Percentiles rank a stretch among this genome's conserved stretches.
phyloP scores from a whole-genome alignment of 2,888 invertebrate species.

The Lysandra bellargus region DNA sequence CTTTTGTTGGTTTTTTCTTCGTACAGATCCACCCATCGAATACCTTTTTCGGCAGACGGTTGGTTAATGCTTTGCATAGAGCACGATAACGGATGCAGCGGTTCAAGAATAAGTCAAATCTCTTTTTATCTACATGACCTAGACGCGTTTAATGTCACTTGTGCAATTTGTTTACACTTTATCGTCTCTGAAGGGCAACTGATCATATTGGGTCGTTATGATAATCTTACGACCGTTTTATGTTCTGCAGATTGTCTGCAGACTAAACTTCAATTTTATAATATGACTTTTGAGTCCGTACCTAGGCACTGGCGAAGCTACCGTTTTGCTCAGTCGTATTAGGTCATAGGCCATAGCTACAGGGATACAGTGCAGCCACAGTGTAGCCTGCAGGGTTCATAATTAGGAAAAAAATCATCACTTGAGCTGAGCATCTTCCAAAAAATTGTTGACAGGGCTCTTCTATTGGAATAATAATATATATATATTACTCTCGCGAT shows the following conservation, averaged over 20 bases:
- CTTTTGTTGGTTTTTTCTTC: no score
- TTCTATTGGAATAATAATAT: no score
- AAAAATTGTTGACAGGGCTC: no score
- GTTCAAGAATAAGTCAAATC: conserved; percentile 51
- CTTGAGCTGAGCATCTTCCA: no score
- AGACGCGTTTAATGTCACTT: conserved; percentile 57
- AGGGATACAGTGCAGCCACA: no score
- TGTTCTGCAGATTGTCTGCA: not conserved
- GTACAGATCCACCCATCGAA: not conserved
- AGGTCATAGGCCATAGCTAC: no score
- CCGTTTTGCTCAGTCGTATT: not conserved
- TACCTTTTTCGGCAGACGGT: not conserved
- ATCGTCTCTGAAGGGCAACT: conserved; percentile 23
- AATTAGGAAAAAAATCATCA: no score
- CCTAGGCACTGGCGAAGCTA: not conserved
- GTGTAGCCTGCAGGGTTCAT: no score
- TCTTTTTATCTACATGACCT: conserved; percentile 56
- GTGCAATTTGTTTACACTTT: conserved; percentile 46
- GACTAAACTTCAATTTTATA: not conserved
- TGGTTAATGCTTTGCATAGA: conserved; percentile 26
- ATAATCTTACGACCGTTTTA: not conserved
- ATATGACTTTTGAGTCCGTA: not conserved
- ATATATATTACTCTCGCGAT: no score
- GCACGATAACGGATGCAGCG: conserved; percentile 36
- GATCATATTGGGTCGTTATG: not conserved